Base-by-base conservation (phyloP, 2,888 invertebrate species). In the Physocephala rufipes region DNA sequence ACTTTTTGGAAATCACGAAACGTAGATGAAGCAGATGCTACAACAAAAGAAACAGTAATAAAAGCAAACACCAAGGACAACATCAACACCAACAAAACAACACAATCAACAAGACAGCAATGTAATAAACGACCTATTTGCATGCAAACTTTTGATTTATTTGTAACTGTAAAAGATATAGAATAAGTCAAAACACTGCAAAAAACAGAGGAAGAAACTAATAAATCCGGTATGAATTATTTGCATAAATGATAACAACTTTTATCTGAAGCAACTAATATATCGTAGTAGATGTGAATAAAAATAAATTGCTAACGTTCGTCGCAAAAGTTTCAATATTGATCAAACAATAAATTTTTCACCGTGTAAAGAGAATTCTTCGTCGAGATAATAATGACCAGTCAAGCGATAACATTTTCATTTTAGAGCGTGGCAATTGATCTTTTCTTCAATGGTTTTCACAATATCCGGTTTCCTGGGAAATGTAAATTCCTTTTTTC, bases 381-480 rank as follows among this genome's bases (percentile, higher is more conserved):
- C 24, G 24, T 19, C 21, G 24, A 28, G 61, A 63, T 36, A 47
- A 24, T 43, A 51, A 21, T 45, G 51, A 53, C 43, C 36, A 70
- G 49, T 70, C 43, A 63, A 53, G 69, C 69, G 51, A 28, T 49
- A 26, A 61, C 26, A 49, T 69, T 69, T 62, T 15, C 15, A 36
- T 51, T 51, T 30, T 62, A 16, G 19, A 21, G 16, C 62, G 28
- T 49, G 49, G 19, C 61, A 68, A 26, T 45, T 26, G 28, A 59
- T 49, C 58, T 68, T 30, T 58, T 68, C 28, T 58, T 59, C 68
- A 61, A 61, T 61, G 68, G 68, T 47, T 68, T 53, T 68, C 45
- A 26, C 61, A 68, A 69, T 69, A 69, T 69, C 69, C 69, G 61
- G 15, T 69, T 61, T 62, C 49, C 61, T 59, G 68, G 49, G 61